Conservation (phyloP, 2,113 vertebrate genomes). For the Hypanus sabinus region DNA sequence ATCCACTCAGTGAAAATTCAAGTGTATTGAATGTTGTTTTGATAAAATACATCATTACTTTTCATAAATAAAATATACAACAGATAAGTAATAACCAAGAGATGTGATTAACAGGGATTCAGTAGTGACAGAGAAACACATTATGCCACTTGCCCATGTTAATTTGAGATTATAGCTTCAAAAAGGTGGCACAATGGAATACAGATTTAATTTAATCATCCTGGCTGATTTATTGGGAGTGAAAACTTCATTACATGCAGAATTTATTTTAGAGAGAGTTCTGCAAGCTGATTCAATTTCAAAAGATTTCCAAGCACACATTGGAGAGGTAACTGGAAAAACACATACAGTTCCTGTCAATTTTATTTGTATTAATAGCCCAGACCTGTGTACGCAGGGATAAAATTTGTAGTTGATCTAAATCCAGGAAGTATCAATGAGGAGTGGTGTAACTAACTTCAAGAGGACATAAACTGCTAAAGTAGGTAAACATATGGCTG, state of each 20-base stretch:
- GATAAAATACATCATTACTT: background rate
- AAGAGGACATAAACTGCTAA: background rate
- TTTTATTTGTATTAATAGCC: background rate
- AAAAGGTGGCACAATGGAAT: background rate
- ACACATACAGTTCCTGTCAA: background rate
- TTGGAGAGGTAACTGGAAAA: background rate
- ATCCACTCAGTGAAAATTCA: background rate
- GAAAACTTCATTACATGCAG: background rate
- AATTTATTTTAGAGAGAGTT: background rate
- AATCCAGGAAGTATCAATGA: background rate
- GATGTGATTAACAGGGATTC: background rate
- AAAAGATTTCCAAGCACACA: background rate
- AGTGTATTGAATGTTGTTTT: background rate
- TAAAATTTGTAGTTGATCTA: background rate
- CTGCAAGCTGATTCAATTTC: background rate
- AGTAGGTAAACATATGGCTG: background rate
- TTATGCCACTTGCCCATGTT: background rate
- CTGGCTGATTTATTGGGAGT: background rate
- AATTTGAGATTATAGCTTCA: slow-evolving; percentile 7
- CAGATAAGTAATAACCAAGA: background rate
- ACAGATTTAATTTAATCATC: background rate
- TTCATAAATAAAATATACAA: slow-evolving; percentile 15
- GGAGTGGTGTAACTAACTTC: background rate
- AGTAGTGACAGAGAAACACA: background rate
- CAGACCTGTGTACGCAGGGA: background rate